Evolutionary conservation across 2,888 invertebrate species (phyloP).

Genomic region (Monoplex corrugatus): DNA sequence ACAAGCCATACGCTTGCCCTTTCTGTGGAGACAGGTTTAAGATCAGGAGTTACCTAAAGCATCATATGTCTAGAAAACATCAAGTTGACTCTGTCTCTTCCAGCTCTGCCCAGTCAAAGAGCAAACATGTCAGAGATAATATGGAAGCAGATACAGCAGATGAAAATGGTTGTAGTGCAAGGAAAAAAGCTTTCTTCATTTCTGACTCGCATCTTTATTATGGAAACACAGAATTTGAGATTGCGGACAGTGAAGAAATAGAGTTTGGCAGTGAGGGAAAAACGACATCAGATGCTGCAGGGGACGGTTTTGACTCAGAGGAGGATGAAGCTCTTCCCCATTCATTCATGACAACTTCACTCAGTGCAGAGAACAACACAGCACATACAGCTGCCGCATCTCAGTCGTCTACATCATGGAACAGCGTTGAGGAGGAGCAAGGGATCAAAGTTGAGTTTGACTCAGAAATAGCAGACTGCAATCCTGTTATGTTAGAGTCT

Average conservation of each 20-base stretch:
- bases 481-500: too few relatives aligned
- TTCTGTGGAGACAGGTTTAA: neutral
- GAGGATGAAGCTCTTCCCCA: neutral
- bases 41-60: neutral
- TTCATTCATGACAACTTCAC: neutral
- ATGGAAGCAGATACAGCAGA: neutral
- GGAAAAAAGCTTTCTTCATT: neutral
- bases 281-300: neutral
- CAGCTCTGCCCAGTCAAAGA: neutral
- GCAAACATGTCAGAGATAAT: neutral
- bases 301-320: neutral
- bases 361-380: too few relatives aligned
- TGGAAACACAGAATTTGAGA: neutral
- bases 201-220: neutral
- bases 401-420: too few relatives aligned
- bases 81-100: neutral
- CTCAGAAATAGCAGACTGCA: too few relatives aligned
- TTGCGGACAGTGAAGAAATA: neutral
- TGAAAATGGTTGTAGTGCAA: neutral
- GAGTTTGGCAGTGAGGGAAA: neutral
- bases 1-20: neutral
- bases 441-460: too few relatives aligned
- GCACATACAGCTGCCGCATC: too few relatives aligned
- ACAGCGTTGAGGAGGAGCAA: too few relatives aligned
- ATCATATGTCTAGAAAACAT: neutral